Percentiles rank a stretch among this genome's conserved stretches.
Evolutionary conservation across 2,888 invertebrate genomes (phyloP).

Genomic region (Stenodera caucasica): DNA sequence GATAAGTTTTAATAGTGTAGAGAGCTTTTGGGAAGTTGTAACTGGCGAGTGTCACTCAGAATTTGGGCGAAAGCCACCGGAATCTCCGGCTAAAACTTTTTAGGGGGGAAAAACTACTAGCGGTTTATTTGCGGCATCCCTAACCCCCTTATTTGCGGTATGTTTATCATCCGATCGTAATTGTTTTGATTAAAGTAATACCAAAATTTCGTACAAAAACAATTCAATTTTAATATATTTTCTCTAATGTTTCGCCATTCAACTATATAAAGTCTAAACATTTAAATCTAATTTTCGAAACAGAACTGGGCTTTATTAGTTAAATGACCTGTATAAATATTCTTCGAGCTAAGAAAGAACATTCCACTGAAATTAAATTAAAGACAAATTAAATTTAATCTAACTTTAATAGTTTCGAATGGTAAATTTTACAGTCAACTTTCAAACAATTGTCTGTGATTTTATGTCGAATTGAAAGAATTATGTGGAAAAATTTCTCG

Average conservation of each 20-base stretch:
- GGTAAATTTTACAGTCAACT: slow-evolving; percentile 1
- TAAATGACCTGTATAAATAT: slow-evolving; percentile 15
- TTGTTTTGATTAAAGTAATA: slow-evolving; percentile 25
- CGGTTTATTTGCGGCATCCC: slow-evolving; percentile 44
- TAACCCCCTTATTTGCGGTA: too few species aligned
- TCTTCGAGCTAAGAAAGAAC: slow-evolving; percentile 8
- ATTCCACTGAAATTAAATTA: slow-evolving; percentile 12
- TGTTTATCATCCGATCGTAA: slow-evolving; percentile 37
- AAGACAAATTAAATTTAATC: slow-evolving; percentile 22
- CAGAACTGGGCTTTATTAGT: slow-evolving; percentile 5
- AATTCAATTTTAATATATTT: too few species aligned
- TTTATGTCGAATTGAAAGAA: too few species aligned
- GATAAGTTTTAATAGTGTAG: slow-evolving; percentile 23
- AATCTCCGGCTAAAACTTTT: slow-evolving; percentile 38
- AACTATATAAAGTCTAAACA: too few species aligned
- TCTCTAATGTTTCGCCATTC: too few species aligned
- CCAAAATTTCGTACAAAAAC: too few species aligned
- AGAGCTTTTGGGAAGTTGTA: slow-evolving; percentile 35
- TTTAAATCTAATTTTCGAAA: not conserved
- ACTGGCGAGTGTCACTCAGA: slow-evolving; percentile 41
- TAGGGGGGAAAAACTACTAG: slow-evolving; percentile 30
- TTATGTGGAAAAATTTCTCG: too few species aligned
- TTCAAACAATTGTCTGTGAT: slow-evolving; percentile 10
- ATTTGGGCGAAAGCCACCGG: slow-evolving; percentile 37
- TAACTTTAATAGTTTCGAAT: slow-evolving; percentile 15